A percentile compares a stretch with the other conserved stretches of the same genome.
Evolutionary conservation across 2,797 vertebrate genomes (phyloP).

Genomic region (Crenichthys baileyi): DNA sequence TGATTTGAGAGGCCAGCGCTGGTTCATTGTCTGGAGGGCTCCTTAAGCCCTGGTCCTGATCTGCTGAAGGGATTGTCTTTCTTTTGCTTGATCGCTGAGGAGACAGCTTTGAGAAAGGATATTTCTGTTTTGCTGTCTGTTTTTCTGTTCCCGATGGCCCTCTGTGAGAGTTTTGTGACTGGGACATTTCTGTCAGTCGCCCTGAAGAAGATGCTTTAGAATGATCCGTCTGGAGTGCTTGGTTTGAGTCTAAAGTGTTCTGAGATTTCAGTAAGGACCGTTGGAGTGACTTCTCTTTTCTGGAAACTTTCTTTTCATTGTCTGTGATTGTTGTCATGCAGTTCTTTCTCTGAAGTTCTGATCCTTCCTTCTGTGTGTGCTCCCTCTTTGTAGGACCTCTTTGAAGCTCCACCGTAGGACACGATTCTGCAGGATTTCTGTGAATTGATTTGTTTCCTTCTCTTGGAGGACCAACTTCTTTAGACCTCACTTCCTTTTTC

Average conservation of each 20-base stretch:
- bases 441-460: constrained; percentile 31
- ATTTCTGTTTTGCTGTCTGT: constrained; percentile 39
- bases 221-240: constrained; percentile 16
- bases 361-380: constrained; percentile 24
- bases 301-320: constrained; percentile 57
- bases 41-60: constrained; percentile 29
- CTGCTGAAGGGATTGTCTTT: constrained; percentile 25
- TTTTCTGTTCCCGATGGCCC: constrained; percentile 8
- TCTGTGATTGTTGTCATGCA: constrained; percentile 46
- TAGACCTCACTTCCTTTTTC: not conserved
- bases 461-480: constrained; percentile 5
- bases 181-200: constrained; percentile 7
- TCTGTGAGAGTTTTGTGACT: constrained; percentile 18
- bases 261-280: constrained; percentile 31
- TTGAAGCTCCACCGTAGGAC: constrained; percentile 22
- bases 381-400: constrained; percentile 9
- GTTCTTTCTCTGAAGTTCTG: constrained; percentile 49
- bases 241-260: constrained; percentile 26
- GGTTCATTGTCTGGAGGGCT: constrained; percentile 14
- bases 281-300: constrained; percentile 60
- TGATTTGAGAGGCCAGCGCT: not conserved
- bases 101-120: constrained; percentile 35
- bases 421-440: constrained; percentile 12
- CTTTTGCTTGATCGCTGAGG: constrained; percentile 60
- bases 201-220: constrained; percentile 17